Evolutionary conservation across 2,113 vertebrate genomes (phyloP), one percentile per base, ranked within the genome.

Genomic region (Corythaixoides concolor): DNA sequence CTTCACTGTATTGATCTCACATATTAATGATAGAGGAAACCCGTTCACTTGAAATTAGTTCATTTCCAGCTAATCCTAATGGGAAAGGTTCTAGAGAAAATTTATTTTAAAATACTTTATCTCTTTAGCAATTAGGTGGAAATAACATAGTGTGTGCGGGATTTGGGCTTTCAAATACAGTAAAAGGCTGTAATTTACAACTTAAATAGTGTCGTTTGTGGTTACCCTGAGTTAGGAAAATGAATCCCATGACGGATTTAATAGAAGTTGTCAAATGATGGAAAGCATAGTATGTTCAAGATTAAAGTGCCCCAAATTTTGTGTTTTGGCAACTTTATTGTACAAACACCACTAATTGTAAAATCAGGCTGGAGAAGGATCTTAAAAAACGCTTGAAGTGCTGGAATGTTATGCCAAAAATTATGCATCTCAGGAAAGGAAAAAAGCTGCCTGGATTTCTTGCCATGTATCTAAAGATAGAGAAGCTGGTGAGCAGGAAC

Each of bases 41-140:
- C 60, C 0, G 4, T 75, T 89, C 39, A 18, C 74, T 92, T 88
- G 88, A 69, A 14, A 6, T 50, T 59, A 22, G 62, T 77, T 91
- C 60, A 70, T 93, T 95, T 94, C 64, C 76, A 93, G 45, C 52
- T 90, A 91, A 94, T 91, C 55, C 59, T 93, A 85, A 70, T 60
- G 90, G 86, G 72, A 95, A 77, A 82, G 39, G 6, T 74, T 92
- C 64, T 89, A 63, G 35, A 87, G 58, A 94, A 92, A 93, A 94
- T 52, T 56, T 32, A 69, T 77, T 86, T 89, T 89, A 33, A 91
- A 96, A 77, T 89, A 74, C 73, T 89, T 91, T 90, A 76, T 93
- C 41, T 96, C 53, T 80, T 80, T 45, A 89, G 85, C 50, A 96
- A 90, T 94, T 94, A 70, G 41, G 32, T 89, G 45, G 63, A 80